These are phyloP conservation scores for Mylabris sibirica DNA, from an alignment of 2,888 invertebrate genomes.

Conservation along the genomic window DNA sequence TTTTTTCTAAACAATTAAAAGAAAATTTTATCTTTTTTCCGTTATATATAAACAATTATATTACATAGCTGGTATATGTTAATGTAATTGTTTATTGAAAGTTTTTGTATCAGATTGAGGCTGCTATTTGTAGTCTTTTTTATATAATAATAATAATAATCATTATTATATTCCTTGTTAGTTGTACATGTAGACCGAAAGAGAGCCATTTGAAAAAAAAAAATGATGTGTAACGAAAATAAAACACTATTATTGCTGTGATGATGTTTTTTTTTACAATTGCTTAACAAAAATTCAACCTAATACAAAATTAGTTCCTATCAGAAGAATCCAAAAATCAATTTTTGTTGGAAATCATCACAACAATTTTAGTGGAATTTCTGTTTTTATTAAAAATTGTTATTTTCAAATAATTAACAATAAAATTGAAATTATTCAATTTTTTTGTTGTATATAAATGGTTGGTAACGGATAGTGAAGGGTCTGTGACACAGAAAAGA, in stretches of 20 bases:
- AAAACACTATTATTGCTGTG: slow-evolving; percentile 47
- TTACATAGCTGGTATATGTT: slow-evolving; percentile 40
- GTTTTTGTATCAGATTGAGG: slow-evolving; percentile 36
- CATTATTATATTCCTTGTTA: slow-evolving; percentile 42
- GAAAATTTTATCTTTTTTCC: not conserved
- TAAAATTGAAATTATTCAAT: not conserved
- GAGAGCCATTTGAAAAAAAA: slow-evolving; percentile 27
- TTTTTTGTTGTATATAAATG: not conserved
- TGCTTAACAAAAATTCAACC: not conserved
- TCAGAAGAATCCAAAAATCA: too few relatives aligned
- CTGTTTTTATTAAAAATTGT: not conserved
- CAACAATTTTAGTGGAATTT: not conserved
- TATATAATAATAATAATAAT: slow-evolving; percentile 27
- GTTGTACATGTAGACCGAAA: slow-evolving; percentile 44
- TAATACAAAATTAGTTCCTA: not conserved
- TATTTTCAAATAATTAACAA: not conserved
- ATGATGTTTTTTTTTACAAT: slow-evolving; percentile 28
- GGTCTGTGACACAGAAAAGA: not conserved
- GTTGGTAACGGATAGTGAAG: not conserved
- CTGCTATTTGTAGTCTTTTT: slow-evolving; percentile 20
- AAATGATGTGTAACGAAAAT: too few relatives aligned
- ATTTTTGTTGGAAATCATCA: slow-evolving; percentile 4
- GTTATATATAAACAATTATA: slow-evolving; percentile 32
- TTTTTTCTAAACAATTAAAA: not conserved
- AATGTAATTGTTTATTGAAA: slow-evolving; percentile 35